Evolutionary conservation across 2,797 vertebrate genomes (phyloP), one percentile per base, ranked within the genome.

Genomic region (Apogon talboti): DNA sequence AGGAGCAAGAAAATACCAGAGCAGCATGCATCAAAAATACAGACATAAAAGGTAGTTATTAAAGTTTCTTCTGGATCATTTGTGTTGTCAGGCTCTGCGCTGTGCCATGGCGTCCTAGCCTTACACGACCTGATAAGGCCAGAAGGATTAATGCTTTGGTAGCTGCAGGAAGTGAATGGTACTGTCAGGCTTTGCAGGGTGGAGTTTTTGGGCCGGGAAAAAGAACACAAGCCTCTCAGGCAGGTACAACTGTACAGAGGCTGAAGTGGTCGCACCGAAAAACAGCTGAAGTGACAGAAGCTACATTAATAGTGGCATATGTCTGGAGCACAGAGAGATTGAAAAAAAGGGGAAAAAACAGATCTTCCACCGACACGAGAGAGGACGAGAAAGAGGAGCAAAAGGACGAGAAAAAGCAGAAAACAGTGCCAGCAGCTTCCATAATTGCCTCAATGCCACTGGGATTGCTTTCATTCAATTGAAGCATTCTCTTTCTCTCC

Each of bases 281-380:
- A 71, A 88, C 91, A 92, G 93, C 89, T 89, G 85, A 93, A 85
- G 85, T 60, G 87, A 92, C 92, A 92, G 92, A 88, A 93, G 92
- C 89, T 79, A 76, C 90, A 87, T 92, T 93, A 92, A 91, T 88
- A 89, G 92, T 87, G 88, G 88, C 90, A 83, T 90, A 87, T 91
- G 92, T 90, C 88, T 82, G 79, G 79, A 90, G 89, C 77, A 5
- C n/a, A 18, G 59, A 66, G 70, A 70, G 79, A 78, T 35, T 28
- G 54, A 78, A 54, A 74, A 54, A 56, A 56, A 35, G 33, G 62
- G 76, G 77, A 71, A 65, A 62, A 77, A 82, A 67, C 69, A 51
- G 74, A 76, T 41, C 56, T 65, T 80, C 49, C 15, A 42, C 37
- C 49, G 44, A 40, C 74, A 73, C 59, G 11, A 30, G 65, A 80